Evolutionary conservation across 1,140 invertebrate genomes (phyloP).

Genomic region (Galendromus occidentalis): DNA sequence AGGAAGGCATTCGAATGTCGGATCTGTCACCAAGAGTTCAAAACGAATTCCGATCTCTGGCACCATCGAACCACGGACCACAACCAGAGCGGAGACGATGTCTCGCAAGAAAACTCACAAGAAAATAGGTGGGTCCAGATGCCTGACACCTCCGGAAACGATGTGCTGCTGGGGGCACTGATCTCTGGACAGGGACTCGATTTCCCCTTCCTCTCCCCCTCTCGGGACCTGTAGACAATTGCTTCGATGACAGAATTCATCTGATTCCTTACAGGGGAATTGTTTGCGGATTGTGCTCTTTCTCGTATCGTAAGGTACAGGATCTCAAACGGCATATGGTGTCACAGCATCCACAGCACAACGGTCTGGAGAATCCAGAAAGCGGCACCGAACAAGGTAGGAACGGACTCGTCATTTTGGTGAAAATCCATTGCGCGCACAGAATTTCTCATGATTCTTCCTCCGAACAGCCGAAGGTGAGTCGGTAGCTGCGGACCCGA

Average conservation of each 20-base stretch:
- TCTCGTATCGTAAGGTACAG: not conserved
- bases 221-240: too few species aligned
- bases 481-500: too few species aligned
- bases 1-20: not conserved
- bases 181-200: too few species aligned
- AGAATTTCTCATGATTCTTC: too few species aligned
- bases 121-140: too few species aligned
- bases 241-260: too few species aligned
- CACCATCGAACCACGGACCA: not conserved
- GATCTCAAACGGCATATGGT: constrained; percentile 2
- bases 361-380: not conserved
- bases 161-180: too few species aligned
- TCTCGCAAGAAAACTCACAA: too few species aligned
- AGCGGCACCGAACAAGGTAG: not conserved
- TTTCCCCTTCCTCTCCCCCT: too few species aligned
- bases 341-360: not conserved
- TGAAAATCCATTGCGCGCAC: not conserved
- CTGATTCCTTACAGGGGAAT: not conserved
- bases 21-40: constrained; percentile 9
- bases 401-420: not conserved
- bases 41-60: not conserved
- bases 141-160: too few species aligned
- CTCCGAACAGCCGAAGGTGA: too few species aligned
- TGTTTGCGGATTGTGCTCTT: not conserved
- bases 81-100: not conserved